These are phyloP conservation scores for Lepidurus apus DNA, from an alignment of 1,140 invertebrate species.

Conservation along the genomic window DNA sequence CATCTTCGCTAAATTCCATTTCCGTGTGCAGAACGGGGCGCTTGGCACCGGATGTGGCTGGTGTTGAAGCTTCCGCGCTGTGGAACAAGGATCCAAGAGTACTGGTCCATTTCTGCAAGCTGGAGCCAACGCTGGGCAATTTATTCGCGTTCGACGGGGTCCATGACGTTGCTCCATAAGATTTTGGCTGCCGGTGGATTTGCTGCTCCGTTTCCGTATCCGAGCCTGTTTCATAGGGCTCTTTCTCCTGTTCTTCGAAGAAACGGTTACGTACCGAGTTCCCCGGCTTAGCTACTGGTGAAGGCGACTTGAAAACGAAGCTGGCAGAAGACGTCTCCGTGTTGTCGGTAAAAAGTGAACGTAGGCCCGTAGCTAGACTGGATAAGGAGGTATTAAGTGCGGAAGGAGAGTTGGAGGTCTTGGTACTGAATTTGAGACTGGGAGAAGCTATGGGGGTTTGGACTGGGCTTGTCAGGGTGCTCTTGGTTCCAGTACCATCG, in stretches of 20 bases:
- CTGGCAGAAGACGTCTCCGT: neutral
- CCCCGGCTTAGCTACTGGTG: neutral
- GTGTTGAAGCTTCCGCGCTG: neutral
- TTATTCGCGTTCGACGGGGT: neutral
- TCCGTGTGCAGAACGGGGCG: neutral
- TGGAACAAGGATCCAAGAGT: neutral
- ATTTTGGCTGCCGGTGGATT: neutral
- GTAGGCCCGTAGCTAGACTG: neutral
- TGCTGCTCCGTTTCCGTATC: conserved; percentile 28
- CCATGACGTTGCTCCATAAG: neutral
- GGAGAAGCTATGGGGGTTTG: neutral
- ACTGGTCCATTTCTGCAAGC: neutral
- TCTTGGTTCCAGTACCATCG: neutral
- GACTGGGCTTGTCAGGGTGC: neutral
- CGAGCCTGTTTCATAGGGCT: conserved; percentile 33
- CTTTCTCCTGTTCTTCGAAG: conserved; percentile 31
- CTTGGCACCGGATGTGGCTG: neutral
- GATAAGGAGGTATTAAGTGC: neutral
- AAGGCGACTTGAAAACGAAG: neutral
- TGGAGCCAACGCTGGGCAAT: neutral
- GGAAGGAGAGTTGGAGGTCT: neutral
- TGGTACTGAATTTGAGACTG: neutral
- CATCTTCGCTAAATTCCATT: neutral
- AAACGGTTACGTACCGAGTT: conserved; percentile 10
- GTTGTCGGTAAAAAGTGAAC: neutral